These are phyloP conservation scores for Helostoma temminkii DNA, from an alignment of 2,797 vertebrate species.

Conservation along the genomic window DNA sequence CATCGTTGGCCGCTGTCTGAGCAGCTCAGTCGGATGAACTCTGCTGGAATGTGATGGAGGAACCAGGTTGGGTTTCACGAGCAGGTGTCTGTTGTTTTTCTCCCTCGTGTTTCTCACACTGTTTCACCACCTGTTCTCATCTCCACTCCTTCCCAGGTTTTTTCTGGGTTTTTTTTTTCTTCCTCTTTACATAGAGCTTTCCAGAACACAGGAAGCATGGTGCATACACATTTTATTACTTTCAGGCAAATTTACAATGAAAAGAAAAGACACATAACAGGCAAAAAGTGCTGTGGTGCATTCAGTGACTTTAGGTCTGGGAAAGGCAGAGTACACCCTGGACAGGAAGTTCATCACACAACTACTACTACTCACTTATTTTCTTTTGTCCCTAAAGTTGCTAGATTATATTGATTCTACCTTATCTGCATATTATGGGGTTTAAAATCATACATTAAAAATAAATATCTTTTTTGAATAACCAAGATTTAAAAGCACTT, in stretches of 20 bases:
- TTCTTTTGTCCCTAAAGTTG: too few species aligned
- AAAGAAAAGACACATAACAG: neutral
- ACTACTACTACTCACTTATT: too few species aligned
- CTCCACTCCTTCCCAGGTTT: conserved; percentile 56
- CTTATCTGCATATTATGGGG: too few species aligned
- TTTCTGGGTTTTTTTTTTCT: neutral
- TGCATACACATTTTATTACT: neutral
- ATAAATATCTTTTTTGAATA: too few species aligned
- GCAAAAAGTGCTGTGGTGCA: neutral
- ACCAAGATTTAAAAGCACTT: too few species aligned
- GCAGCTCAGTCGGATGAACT: conserved; percentile 50
- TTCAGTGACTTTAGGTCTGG: too few species aligned
- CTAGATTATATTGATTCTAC: too few species aligned
- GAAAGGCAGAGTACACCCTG: too few species aligned
- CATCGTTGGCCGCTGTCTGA: conserved; percentile 56
- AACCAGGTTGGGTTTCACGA: conserved; percentile 89
- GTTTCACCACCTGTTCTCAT: conserved; percentile 76
- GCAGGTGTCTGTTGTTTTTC: conserved; percentile 85
- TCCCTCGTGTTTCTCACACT: conserved; percentile 75
- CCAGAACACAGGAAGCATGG: conserved; percentile 28
- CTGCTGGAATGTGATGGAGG: conserved; percentile 83
- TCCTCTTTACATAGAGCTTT: neutral
- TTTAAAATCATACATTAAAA: too few species aligned
- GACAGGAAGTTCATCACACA: too few species aligned
- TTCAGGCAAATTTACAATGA: too few species aligned